Percentiles rank a stretch among this genome's conserved stretches.
Evolutionary conservation across 2,888 invertebrate genomes (phyloP).

Genomic region (Melinopterus prodromus): DNA sequence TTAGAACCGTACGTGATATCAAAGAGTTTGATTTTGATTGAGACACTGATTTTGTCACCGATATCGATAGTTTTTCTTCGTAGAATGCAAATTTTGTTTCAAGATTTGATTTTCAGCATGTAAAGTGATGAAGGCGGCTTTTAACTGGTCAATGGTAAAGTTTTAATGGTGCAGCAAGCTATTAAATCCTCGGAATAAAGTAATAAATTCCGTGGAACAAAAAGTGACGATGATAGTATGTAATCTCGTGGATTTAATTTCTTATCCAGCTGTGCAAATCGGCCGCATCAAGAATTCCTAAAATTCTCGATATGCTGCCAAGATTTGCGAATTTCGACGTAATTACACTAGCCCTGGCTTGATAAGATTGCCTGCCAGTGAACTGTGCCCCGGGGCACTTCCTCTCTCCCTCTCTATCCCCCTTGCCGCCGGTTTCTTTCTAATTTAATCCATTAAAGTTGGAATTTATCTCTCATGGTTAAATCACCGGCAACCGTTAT

Average conservation of each 20-base stretch:
- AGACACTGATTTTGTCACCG: too few relatives aligned
- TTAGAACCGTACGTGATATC: too few relatives aligned
- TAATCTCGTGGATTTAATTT: neutral
- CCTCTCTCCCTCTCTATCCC: neutral
- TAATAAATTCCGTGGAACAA: neutral
- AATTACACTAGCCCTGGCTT: conserved; percentile 8
- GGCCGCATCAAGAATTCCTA: neutral
- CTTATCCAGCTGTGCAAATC: neutral
- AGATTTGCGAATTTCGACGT: conserved; percentile 4
- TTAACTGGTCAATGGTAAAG: too few relatives aligned
- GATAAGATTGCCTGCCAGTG: neutral
- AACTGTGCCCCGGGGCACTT: neutral
- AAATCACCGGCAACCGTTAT: conserved; percentile 14
- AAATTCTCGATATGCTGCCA: neutral
- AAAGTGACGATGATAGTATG: neutral
- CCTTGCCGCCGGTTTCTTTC: neutral
- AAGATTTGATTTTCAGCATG: too few relatives aligned
- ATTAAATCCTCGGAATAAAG: neutral
- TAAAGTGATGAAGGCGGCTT: too few relatives aligned
- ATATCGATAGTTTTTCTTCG: too few relatives aligned
- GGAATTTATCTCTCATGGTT: conserved; percentile 9
- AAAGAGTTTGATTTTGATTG: too few relatives aligned
- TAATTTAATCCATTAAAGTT: conserved; percentile 4
- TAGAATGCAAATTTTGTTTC: too few relatives aligned
- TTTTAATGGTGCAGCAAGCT: too few relatives aligned